Evolutionary conservation across 2,113 vertebrate genomes (phyloP).

Genomic region (Xiphophorus couchianus): DNA sequence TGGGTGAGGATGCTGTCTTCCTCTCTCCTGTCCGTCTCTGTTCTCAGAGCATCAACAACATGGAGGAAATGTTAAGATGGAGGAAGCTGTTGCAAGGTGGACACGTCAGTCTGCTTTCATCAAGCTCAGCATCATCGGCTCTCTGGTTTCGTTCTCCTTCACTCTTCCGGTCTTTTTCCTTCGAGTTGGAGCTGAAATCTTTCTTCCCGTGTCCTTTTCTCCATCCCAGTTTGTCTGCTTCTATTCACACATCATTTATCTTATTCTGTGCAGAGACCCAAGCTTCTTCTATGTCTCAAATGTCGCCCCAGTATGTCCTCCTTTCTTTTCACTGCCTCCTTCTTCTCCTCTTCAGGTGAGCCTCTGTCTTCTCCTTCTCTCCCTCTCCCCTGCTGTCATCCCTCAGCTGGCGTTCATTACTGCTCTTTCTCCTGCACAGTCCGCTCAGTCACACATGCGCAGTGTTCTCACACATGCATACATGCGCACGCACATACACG

Average conservation of each 20-base stretch:
- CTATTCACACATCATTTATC: constrained; percentile 22
- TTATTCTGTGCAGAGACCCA: constrained; percentile 27
- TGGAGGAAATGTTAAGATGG: constrained; percentile 74
- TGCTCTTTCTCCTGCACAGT: constrained; percentile 53
- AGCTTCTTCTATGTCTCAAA: constrained; percentile 20
- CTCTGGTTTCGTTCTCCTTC: constrained; percentile 45
- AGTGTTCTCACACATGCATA: constrained; percentile 59
- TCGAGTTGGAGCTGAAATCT: constrained; percentile 29
- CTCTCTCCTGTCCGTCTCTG: constrained; percentile 23
- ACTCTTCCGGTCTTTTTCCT: constrained; percentile 30
- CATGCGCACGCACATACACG: constrained; percentile 39
- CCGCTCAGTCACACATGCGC: constrained; percentile 72
- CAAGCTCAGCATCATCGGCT: constrained; percentile 22
- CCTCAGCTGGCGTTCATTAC: constrained; percentile 61
- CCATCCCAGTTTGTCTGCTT: constrained; percentile 33
- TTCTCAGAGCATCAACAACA: constrained; percentile 37
- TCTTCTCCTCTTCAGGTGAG: constrained; percentile 37
- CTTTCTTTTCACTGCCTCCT: constrained; percentile 8
- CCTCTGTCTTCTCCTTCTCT: constrained; percentile 18
- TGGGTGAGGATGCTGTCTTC: constrained; percentile 25
- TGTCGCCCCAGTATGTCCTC: constrained; percentile 4
- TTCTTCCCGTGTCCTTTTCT: constrained; percentile 34
- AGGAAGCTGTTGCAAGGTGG: constrained; percentile 65
- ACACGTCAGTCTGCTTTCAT: constrained; percentile 59
- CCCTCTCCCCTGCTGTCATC: constrained; percentile 40